A percentile compares a stretch with the other conserved stretches of the same genome.
Evolutionary conservation across 2,888 invertebrate species (phyloP).

Genomic region (Ennomos erosarius): DNA sequence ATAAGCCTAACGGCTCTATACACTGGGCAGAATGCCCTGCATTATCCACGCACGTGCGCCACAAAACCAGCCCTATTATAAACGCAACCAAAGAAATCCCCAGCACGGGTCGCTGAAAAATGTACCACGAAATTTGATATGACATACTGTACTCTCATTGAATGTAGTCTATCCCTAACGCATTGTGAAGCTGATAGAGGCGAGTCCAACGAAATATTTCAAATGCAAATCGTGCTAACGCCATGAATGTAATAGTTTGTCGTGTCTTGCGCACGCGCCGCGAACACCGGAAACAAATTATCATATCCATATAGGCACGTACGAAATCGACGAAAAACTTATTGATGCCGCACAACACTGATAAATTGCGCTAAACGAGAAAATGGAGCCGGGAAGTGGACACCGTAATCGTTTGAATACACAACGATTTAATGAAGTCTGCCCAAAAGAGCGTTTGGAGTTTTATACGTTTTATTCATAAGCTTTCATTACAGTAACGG

Average conservation of each 20-base stretch:
- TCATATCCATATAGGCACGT: slow-evolving; percentile 83
- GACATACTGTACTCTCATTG: slow-evolving; percentile 68
- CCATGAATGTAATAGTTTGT: slow-evolving; percentile 84
- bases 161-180: slow-evolving; percentile 66
- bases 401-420: slow-evolving; percentile 59
- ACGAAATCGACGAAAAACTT: slow-evolving; percentile 79
- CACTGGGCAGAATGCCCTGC: slow-evolving; percentile 48
- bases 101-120: slow-evolving; percentile 80
- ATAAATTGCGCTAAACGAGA: slow-evolving; percentile 79
- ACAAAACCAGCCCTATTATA: slow-evolving; percentile 75
- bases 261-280: slow-evolving; percentile 82
- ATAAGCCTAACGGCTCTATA: slow-evolving; percentile 49
- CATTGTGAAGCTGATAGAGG: slow-evolving; percentile 75
- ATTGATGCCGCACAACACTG: slow-evolving; percentile 77
- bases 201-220: slow-evolving; percentile 81
- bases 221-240: slow-evolving; percentile 85
- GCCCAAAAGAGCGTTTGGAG: slow-evolving; percentile 54
- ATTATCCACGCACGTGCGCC: slow-evolving; percentile 79
- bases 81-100: slow-evolving; percentile 62
- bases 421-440: slow-evolving; percentile 57
- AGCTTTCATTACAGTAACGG: slow-evolving; percentile 57
- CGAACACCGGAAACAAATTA: slow-evolving; percentile 83
- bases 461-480: slow-evolving; percentile 57
- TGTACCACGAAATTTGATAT: slow-evolving; percentile 83
- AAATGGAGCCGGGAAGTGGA: slow-evolving; percentile 66